Base-by-base conservation (phyloP, 2,797 vertebrate species). In the Ptychobarbus kaznakovi region DNA sequence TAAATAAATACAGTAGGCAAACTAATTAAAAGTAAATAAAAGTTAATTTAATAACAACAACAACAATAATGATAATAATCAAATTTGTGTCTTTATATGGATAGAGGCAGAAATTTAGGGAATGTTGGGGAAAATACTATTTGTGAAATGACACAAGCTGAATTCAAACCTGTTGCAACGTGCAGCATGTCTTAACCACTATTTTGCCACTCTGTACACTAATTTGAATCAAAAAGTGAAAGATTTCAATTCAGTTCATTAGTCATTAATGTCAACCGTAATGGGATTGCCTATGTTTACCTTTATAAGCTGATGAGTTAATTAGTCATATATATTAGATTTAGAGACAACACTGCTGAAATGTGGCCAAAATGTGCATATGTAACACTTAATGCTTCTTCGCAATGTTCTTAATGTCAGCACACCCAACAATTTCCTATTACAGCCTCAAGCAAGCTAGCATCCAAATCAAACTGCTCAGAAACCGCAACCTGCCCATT, bases 401-500 rank as follows among this genome's bases (percentile, higher is more conserved):
- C 42, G 38, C 13, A 13, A 65, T 35, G 13, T 63, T 44, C 1
- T 44, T 38, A 11, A 82, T 32, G n/a, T 63, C 40, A 82, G 25
- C 18, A 42, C 68, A 44, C 38, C 51, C 40, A 74, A 40, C 25
- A 32, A 38, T 42, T 11, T 76, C 70, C 74, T 66, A 49, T 77
- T 63, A 42, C 77, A 68, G 53, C 10, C 69, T 56, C 15, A 87
- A 49, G 25, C 81, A n/a, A 61, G 32, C 77, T 56, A 25, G 35
- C 58, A 35, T 63, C 58, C 70, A 84, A 75, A 44, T 51, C 72
- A 49, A 56, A 70, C 68, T 44, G 46, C 58, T 74, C 77, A 18
- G 22, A 85, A 28, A 73, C 40, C 1, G 49, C 79, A 80, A 53
- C 56, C 51, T 80, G 15, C n/a, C 61, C 49, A 16, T 22, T 72